Evolutionary conservation across 2,888 invertebrate species (phyloP).

Genomic region (Myathropa florea): DNA sequence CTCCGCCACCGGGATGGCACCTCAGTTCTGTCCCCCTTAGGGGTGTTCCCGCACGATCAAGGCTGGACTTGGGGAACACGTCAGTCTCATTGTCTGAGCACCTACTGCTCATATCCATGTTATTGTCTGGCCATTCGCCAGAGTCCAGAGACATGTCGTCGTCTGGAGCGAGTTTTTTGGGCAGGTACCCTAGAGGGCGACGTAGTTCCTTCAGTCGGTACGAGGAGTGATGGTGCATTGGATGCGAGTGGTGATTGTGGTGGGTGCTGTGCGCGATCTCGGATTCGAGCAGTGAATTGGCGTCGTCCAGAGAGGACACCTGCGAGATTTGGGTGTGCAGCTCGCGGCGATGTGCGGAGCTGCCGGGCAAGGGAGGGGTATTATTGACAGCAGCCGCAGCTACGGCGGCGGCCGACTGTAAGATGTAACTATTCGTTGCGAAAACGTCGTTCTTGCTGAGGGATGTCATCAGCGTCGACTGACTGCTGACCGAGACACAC

Average conservation of each 20-base stretch:
- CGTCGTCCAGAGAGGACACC: constrained; percentile 77
- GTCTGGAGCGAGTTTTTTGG: constrained; percentile 61
- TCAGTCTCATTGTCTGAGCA: constrained; percentile 71
- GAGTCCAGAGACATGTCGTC: constrained; percentile 53
- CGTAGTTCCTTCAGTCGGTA: constrained; percentile 74
- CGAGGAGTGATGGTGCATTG: constrained; percentile 54
- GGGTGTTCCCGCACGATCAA: constrained; percentile 49
- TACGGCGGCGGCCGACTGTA: constrained; percentile 58
- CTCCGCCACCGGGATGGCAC: constrained; percentile 67
- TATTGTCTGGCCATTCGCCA: constrained; percentile 57
- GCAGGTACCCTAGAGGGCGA: constrained; percentile 70
- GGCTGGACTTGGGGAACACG: constrained; percentile 63
- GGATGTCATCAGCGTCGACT: constrained; percentile 76
- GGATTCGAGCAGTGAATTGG: constrained; percentile 76
- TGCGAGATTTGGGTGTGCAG: constrained; percentile 78
- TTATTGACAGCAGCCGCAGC: constrained; percentile 54
- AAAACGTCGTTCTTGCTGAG: constrained; percentile 77
- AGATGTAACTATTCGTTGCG: constrained; percentile 70
- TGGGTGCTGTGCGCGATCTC: constrained; percentile 72
- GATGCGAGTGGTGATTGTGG: constrained; percentile 63
- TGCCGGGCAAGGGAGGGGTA: constrained; percentile 30
- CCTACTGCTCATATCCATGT: constrained; percentile 46
- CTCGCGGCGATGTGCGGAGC: constrained; percentile 71
- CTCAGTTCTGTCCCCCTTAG: constrained; percentile 56
- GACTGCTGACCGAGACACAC: constrained; percentile 77